These are phyloP conservation scores for Acropternis orthonyx DNA, from an alignment of 2,797 vertebrate species.

Conservation along the genomic window DNA sequence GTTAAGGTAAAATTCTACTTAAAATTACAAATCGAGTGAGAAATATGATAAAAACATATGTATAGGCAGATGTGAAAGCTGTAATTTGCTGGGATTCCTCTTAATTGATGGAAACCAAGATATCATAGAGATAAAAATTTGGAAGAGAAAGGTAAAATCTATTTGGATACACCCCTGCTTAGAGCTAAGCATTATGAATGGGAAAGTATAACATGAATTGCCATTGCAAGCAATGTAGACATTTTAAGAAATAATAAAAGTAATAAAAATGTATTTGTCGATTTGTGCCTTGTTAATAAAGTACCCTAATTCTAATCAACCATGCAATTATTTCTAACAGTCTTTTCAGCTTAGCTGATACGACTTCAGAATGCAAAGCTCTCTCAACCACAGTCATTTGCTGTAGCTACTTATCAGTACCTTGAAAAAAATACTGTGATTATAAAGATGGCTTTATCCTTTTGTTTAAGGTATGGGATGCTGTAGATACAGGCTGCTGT, in stretches of 20 bases:
- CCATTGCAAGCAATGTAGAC: background rate
- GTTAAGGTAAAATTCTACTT: background rate
- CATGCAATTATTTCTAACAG: background rate
- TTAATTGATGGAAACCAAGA: background rate
- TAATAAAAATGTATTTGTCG: background rate
- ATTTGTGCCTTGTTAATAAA: slow-evolving; percentile 2
- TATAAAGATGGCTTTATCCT: background rate
- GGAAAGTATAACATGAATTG: background rate
- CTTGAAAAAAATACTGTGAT: background rate
- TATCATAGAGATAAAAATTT: background rate
- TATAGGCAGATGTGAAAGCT: background rate
- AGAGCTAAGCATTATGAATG: background rate
- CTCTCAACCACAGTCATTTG: background rate
- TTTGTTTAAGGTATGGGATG: slow-evolving; percentile 89
- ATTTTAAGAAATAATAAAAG: background rate
- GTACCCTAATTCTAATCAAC: background rate
- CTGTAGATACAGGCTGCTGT: slow-evolving; percentile 85
- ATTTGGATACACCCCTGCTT: background rate
- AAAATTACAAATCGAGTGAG: background rate
- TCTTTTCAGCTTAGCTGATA: background rate
- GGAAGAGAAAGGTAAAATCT: background rate
- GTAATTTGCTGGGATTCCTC: background rate
- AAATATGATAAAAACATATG: background rate
- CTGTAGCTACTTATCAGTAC: background rate
- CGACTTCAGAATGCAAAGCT: background rate